These are phyloP conservation scores for Yponomeuta sedellus DNA, from an alignment of 2,888 invertebrate species.

Conservation along the genomic window DNA sequence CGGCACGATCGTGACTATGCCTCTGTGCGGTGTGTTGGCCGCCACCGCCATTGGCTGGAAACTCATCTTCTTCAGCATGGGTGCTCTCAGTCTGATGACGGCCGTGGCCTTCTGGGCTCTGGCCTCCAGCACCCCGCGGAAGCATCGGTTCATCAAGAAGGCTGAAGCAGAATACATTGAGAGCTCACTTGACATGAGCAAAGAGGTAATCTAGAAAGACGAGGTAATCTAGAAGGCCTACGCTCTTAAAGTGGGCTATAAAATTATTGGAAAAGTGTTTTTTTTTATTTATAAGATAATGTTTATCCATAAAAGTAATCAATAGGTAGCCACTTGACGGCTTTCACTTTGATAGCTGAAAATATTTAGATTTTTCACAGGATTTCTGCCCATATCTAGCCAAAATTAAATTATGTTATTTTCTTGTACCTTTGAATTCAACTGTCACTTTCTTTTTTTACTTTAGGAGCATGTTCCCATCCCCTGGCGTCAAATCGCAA, in stretches of 20 bases:
- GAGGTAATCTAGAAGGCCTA: too few species aligned
- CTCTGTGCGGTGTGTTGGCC: slow-evolving; percentile 73
- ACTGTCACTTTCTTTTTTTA: too few species aligned
- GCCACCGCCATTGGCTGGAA: slow-evolving; percentile 69
- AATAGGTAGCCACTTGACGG: too few species aligned
- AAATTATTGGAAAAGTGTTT: too few species aligned
- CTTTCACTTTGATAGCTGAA: too few species aligned
- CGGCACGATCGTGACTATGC: slow-evolving; percentile 77
- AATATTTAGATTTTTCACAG: too few species aligned
- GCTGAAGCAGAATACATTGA: slow-evolving; percentile 69
- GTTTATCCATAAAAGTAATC: too few species aligned
- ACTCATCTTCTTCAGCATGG: slow-evolving; percentile 75
- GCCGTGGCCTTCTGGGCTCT: slow-evolving; percentile 53
- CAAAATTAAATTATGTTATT: too few species aligned
- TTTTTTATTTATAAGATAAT: too few species aligned
- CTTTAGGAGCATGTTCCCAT: slow-evolving; percentile 36
- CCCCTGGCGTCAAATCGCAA: slow-evolving; percentile 75
- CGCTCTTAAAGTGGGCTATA: too few species aligned
- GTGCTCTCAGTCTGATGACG: slow-evolving; percentile 61
- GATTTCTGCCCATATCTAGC: too few species aligned
- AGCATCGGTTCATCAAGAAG: slow-evolving; percentile 55
- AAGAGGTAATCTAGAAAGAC: neutral
- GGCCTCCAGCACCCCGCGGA: slow-evolving; percentile 66
- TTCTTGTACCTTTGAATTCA: too few species aligned
- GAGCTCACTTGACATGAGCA: slow-evolving; percentile 52